A percentile compares a stretch with the other conserved stretches of the same genome.
phyloP scores from a whole-genome alignment of 2,113 vertebrate species.

The Engraulis encrasicolus region DNA sequence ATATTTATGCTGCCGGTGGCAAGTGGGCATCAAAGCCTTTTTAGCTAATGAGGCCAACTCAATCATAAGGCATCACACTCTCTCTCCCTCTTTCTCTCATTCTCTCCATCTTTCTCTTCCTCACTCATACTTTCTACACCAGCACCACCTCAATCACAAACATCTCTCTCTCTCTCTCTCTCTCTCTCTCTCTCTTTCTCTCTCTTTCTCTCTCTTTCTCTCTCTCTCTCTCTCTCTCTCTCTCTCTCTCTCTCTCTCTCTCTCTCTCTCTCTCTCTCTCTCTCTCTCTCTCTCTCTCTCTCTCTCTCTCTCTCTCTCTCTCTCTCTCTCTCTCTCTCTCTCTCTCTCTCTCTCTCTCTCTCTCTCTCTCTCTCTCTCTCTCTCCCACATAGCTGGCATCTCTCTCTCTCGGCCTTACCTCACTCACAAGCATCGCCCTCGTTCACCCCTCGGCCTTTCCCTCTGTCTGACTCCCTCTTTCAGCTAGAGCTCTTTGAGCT shows the following conservation, averaged over 20 bases:
- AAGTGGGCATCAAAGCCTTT: slow-evolving; percentile 64
- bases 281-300: neutral
- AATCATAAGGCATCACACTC: slow-evolving; percentile 58
- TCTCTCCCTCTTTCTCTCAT: neutral
- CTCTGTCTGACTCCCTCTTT: no score
- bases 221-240: neutral
- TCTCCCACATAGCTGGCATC: no score
- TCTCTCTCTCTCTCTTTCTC: neutral
- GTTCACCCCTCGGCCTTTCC: neutral
- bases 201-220: no score
- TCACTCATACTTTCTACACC: no score
- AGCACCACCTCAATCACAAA: slow-evolving; percentile 50
- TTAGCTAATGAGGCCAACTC: slow-evolving; percentile 65
- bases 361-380: no score
- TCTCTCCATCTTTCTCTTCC: neutral
- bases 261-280: neutral
- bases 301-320: neutral
- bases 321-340: neutral
- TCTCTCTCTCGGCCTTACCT: neutral
- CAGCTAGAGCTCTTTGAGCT: no score
- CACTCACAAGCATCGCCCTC: neutral
- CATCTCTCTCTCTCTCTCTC: slow-evolving; percentile 53
- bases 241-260: neutral
- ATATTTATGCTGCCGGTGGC: slow-evolving; percentile 60
- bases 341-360: no score